Base-by-base conservation (phyloP, 2,888 invertebrate genomes). In the Blera fallax region DNA sequence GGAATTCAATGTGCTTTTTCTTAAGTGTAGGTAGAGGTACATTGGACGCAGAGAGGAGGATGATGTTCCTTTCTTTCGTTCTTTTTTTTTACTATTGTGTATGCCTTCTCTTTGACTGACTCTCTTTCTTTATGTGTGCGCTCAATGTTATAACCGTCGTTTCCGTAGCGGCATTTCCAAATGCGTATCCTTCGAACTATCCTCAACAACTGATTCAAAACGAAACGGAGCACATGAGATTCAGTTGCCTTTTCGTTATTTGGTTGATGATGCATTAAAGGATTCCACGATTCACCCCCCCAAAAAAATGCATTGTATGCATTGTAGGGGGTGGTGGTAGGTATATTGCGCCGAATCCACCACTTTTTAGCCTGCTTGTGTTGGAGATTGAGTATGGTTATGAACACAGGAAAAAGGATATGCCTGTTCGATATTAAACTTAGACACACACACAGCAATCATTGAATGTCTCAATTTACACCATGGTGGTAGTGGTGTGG, bases 151-250 rank as follows among this genome's bases (percentile, higher is more conserved):
- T 67, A 77, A 85, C 85, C 85, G 85, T 77, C 85, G 85, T 76
- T 81, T 81, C 65, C 85, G 85, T 85, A 72, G 81, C 85, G 81
- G 77, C 85, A 85, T 85, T 85, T 85, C 85, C 85, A 85, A 85
- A 85, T 91, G 89, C 91, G 90, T 89, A 89, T 90, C 90, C 91
- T 90, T 89, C 90, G 90, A 91, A 89, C 90, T 90, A 89, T 90
- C 89, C 91, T 90, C 89, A 90, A 90, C 91, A 91, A 91, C 91
- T 91, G 90, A 90, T 64, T 87, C 37, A 70, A 79, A 54, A 52
- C 21, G 83, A 21, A 40, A 45, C 34, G 24, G 48, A 67, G 52
- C 84, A 45, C 58, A 76, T 29, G 81, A 56, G 50, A 72, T 65
- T 76, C 65, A 24, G 40, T 67, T 18, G 69, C 14, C 16, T 37